phyloP scores from a whole-genome alignment of 2,888 invertebrate species.

The Busseola fusca region DNA sequence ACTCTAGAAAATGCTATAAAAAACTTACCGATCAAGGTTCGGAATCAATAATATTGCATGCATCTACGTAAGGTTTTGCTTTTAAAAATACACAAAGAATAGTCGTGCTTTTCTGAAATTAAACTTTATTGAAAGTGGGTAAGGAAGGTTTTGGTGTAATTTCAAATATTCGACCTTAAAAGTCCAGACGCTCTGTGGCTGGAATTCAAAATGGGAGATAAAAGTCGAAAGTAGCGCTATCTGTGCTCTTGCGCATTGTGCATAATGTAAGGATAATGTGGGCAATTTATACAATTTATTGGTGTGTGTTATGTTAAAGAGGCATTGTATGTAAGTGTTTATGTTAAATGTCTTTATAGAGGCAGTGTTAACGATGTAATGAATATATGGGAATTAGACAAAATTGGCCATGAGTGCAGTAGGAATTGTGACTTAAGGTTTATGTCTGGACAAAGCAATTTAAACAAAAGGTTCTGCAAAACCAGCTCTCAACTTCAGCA shows the following conservation, averaged over 20 bases:
- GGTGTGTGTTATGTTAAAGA: constrained; percentile 44
- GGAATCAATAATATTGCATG: constrained; percentile 54
- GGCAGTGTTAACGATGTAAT: constrained; percentile 4
- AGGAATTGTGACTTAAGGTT: not conserved
- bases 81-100: constrained; percentile 38
- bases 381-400: not conserved
- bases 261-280: constrained; percentile 55
- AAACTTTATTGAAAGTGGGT: not conserved
- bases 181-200: constrained; percentile 56
- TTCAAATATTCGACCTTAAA: constrained; percentile 49
- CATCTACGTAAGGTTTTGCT: constrained; percentile 18
- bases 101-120: not conserved
- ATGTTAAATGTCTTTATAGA: constrained; percentile 26
- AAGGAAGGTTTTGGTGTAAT: constrained; percentile 33
- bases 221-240: constrained; percentile 62
- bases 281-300: constrained; percentile 48
- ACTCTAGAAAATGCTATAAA: constrained; percentile 37
- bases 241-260: constrained; percentile 51
- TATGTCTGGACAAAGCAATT: not conserved
- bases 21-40: constrained; percentile 37
- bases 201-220: constrained; percentile 67
- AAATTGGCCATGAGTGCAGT: not conserved
- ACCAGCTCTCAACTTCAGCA: not conserved
- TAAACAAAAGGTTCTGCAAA: not conserved
- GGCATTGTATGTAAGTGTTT: constrained; percentile 40